Conservation (phyloP, 92 coral and sea anemone genomes). For the Paramuricea clavata region DNA sequence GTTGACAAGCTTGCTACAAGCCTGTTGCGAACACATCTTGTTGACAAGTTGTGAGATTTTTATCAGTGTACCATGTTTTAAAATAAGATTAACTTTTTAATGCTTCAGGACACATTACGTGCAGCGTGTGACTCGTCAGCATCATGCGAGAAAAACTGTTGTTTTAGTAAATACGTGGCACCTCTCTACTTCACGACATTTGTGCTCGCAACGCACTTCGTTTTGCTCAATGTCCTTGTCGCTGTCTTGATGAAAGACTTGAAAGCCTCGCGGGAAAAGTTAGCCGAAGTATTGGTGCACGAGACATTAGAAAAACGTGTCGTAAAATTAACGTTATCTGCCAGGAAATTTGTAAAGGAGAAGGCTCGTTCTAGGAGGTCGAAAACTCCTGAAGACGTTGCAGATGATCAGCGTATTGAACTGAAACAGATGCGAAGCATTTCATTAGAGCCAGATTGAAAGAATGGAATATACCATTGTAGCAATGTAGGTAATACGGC, state of each 20-base stretch:
- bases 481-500: no score
- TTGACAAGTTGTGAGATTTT: no score
- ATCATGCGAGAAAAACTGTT: conserved; percentile 76
- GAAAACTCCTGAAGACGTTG: neutral
- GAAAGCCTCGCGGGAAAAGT: conserved; percentile 94
- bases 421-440: conserved; percentile 2
- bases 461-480: no score
- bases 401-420: conserved; percentile 21
- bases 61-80: no score
- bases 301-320: conserved; percentile 89
- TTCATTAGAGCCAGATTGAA: neutral
- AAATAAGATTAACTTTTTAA: neutral
- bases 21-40: no score
- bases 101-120: conserved; percentile 86
- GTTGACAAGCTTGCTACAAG: no score
- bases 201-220: conserved; percentile 97
- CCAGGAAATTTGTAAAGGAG: conserved; percentile 81
- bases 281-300: conserved; percentile 90
- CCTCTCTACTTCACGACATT: conserved; percentile 95
- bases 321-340: conserved; percentile 77
- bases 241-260: conserved; percentile 98
- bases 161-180: conserved; percentile 85
- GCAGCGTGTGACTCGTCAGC: conserved; percentile 74
- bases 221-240: conserved; percentile 93
- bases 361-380: conserved; percentile 52